Conservation (phyloP, 2,888 invertebrate genomes). For the Habrosyne pyritoides region DNA sequence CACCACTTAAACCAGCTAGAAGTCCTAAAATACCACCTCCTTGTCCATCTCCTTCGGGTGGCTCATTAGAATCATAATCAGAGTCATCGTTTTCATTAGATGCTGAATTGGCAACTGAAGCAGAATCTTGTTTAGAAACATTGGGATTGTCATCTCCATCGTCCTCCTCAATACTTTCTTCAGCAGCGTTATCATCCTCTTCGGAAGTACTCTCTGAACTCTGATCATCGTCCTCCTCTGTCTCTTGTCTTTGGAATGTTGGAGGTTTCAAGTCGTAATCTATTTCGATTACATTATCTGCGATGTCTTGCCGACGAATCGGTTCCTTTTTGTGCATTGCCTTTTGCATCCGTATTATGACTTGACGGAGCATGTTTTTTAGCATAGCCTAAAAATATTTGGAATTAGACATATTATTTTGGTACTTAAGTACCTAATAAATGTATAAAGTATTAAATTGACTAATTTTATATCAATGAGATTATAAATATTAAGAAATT, state of each 20-base stretch:
- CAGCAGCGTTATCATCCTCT: slow-evolving; percentile 42
- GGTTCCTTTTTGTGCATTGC: slow-evolving; percentile 11
- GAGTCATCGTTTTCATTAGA: slow-evolving; percentile 44
- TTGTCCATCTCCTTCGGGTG: slow-evolving; percentile 70
- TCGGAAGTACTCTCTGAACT: slow-evolving; percentile 26
- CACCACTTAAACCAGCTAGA: slow-evolving; percentile 73
- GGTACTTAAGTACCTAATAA: background rate
- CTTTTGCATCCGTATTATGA: slow-evolving; percentile 22
- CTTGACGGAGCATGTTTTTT: slow-evolving; percentile 21
- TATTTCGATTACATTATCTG: slow-evolving; percentile 56
- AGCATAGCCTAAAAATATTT: slow-evolving; percentile 17
- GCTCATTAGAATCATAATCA: slow-evolving; percentile 68
- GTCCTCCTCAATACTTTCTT: slow-evolving; percentile 48
- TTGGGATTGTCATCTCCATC: slow-evolving; percentile 33
- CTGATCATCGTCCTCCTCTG: slow-evolving; percentile 31
- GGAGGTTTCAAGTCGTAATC: slow-evolving; percentile 45
- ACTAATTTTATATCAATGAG: background rate
- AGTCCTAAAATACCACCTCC: slow-evolving; percentile 76
- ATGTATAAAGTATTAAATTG: background rate
- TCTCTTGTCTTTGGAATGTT: slow-evolving; percentile 56
- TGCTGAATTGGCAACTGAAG: slow-evolving; percentile 15
- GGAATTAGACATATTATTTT: background rate
- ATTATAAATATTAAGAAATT: background rate
- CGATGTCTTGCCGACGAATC: slow-evolving; percentile 44
- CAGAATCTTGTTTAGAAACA: slow-evolving; percentile 47